A percentile compares a stretch with the other conserved stretches of the same genome.
These are phyloP conservation scores for Zosterops hypoxanthus DNA, from an alignment of 2,113 vertebrate species.

Conservation along the genomic window DNA sequence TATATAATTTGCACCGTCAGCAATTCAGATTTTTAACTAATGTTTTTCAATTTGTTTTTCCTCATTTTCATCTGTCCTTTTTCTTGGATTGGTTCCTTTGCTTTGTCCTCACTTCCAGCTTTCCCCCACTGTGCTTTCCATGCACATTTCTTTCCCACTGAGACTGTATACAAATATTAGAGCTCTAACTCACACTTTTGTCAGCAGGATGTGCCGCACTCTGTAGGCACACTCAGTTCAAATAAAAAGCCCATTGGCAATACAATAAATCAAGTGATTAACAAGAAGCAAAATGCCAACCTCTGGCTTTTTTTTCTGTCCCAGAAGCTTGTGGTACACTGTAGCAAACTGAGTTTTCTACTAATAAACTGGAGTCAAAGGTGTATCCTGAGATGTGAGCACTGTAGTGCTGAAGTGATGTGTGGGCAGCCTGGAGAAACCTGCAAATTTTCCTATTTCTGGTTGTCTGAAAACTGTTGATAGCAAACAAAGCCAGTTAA, in stretches of 20 bases:
- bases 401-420: not conserved
- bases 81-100: constrained; percentile 27
- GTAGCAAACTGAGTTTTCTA: not conserved
- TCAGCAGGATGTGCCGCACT: constrained; percentile 21
- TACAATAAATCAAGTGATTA: constrained; percentile 59
- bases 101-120: constrained; percentile 21
- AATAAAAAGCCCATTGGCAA: constrained; percentile 54
- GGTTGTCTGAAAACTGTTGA: not conserved
- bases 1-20: not conserved
- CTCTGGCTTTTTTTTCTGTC: not conserved
- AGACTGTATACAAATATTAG: constrained; percentile 61
- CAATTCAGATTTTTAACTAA: not conserved
- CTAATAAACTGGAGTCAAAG: not conserved
- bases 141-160: constrained; percentile 50
- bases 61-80: constrained; percentile 5
- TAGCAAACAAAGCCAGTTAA: not conserved
- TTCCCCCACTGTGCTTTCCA: not conserved
- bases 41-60: not conserved
- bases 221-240: constrained; percentile 18
- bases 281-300: constrained; percentile 41
- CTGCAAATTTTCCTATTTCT: not conserved
- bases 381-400: not conserved
- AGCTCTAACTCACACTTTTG: constrained; percentile 53
- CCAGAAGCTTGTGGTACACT: not conserved
- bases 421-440: not conserved